Conservation (phyloP, 2,888 invertebrate genomes). For the Diaprepes abbreviatus region DNA sequence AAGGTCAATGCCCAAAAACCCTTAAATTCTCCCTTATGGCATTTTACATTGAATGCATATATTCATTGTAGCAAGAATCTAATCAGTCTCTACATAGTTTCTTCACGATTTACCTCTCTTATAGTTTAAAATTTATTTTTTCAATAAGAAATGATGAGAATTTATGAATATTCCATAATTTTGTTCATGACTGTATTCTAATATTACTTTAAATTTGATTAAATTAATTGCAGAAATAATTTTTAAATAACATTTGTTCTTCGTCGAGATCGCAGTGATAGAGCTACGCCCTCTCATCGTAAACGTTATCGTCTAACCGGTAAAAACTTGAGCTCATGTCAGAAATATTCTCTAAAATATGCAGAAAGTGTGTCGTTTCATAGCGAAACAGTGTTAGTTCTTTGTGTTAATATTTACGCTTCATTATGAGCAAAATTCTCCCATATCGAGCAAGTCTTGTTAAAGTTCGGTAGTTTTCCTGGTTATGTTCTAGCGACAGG, state of each 20-base stretch:
- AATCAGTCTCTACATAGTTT: too few relatives aligned
- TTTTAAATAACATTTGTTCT: not conserved
- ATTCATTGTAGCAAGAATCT: too few relatives aligned
- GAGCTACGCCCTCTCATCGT: constrained; percentile 35
- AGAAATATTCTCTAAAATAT: constrained; percentile 40
- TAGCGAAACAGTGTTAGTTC: constrained; percentile 52
- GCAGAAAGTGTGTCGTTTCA: constrained; percentile 40
- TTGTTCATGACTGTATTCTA: too few relatives aligned
- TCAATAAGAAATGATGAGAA: too few relatives aligned
- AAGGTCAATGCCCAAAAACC: too few relatives aligned
- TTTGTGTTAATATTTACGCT: constrained; percentile 63
- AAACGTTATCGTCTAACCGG: constrained; percentile 39
- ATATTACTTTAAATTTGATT: not conserved
- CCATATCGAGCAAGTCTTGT: constrained; percentile 47
- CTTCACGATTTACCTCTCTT: too few relatives aligned
- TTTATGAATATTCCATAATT: too few relatives aligned
- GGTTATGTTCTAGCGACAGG: constrained; percentile 43
- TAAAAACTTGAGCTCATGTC: constrained; percentile 47
- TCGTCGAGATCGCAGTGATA: constrained; percentile 43
- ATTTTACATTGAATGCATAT: too few relatives aligned
- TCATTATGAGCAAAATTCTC: constrained; percentile 56
- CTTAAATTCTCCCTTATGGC: too few relatives aligned
- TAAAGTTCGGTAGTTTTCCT: constrained; percentile 45
- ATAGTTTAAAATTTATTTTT: too few relatives aligned
- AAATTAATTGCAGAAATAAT: constrained; percentile 7